Base-by-base conservation (phyloP, 2,888 invertebrate species). In the Baccha elongata region DNA sequence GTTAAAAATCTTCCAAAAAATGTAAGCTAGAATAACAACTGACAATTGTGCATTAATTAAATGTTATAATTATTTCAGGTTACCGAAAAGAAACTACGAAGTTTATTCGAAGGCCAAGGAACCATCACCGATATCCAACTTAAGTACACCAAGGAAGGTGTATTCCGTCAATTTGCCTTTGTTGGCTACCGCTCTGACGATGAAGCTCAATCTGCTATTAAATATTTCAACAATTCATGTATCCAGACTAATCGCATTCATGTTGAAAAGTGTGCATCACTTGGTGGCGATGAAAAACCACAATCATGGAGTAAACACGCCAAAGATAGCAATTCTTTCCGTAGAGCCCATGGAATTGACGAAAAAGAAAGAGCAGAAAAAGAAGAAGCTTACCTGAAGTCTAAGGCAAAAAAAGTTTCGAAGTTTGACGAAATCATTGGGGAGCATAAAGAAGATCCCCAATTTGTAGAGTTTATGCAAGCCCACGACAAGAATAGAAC, bases 301-400 rank as follows among this genome's bases (percentile, higher is more conserved):
- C 94, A 96, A 90, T 93, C 98, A 0, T 98, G 98, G 98, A 98
- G 98, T 89, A 98, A 97, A 91, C 95, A 98, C 91, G 93, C 97
- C 0, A 89, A 93, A 37, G 97, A 97, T 76, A 96, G 95, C 88
- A 93, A 93, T 73, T 93, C 93, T 4, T 48, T 75, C 35, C 21
- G 85, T 86, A 93, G 92, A 84, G 87, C 91, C 21, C 91, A 92
- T 86, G 89, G 91, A 85, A 88, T 91, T 87, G 87, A 87, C 85
- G 85, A 88, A 68, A 32, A 75, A n/a, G 86, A 89, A 79, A 84
- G 86, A 78, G 79, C 79, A n/a, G 85, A 88, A 67, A 86, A 89
- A 10, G 86, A 89, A 55, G 83, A 85, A 55, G 84, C 87, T 85
- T 71, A 85, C 32, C 78, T 72, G 7, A 86, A 87, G 26, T 86